These are phyloP conservation scores for Stomatorhinus ivindoensis DNA, from an alignment of 2,113 vertebrate genomes.

Conservation along the genomic window DNA sequence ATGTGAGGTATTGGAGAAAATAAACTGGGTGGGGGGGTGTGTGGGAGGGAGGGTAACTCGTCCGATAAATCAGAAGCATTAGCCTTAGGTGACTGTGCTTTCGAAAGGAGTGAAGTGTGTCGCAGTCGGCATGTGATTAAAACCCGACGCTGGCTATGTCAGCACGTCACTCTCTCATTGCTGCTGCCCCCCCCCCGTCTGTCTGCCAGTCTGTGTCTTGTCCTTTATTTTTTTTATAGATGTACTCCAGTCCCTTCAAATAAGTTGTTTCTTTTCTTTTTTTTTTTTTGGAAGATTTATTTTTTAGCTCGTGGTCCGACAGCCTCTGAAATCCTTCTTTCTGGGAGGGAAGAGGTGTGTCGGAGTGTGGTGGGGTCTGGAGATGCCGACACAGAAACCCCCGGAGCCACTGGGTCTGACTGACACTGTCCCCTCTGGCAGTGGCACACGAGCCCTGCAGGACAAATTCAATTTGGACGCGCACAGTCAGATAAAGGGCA, in stretches of 20 bases:
- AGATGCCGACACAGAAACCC: background rate
- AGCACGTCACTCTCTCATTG: background rate
- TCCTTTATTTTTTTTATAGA: background rate
- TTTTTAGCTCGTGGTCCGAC: background rate
- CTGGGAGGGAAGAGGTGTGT: background rate
- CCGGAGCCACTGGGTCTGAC: background rate
- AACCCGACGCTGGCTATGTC: background rate
- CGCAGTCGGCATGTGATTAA: background rate
- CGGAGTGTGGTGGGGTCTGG: background rate
- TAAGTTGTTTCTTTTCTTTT: background rate
- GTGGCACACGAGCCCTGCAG: background rate
- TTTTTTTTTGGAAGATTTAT: background rate
- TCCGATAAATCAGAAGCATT: conserved; percentile 22
- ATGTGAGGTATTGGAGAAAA: conserved; percentile 20
- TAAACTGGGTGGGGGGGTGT: background rate
- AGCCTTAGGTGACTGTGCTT: conserved; percentile 11
- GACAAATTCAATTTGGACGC: background rate
- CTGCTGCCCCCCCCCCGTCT: background rate
- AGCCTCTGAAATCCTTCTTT: background rate
- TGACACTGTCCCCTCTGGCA: background rate
- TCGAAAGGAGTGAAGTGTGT: background rate
- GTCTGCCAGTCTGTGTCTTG: background rate
- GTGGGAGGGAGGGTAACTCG: background rate
- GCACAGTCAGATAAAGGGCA: background rate
- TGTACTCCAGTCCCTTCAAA: background rate